Evolutionary conservation across 2,113 vertebrate genomes (phyloP), one percentile per base, ranked within the genome.

Genomic region (Cryptoleucopteryx plumbea): DNA sequence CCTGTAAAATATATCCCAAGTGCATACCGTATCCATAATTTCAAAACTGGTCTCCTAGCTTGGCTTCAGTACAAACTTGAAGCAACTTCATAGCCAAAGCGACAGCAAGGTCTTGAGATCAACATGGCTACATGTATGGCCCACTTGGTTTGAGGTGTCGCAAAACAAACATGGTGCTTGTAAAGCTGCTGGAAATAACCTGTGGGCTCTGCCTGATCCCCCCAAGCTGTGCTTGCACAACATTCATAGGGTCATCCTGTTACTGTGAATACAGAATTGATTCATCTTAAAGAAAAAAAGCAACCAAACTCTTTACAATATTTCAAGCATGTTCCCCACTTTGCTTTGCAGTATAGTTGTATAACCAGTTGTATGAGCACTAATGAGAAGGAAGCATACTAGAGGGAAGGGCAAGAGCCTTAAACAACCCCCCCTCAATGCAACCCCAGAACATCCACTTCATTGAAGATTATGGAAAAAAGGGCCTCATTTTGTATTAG

Each of bases 21-120:
- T 4, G 4, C 42, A 81, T 27, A 52, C 19, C 21, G 16, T 3
- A 61, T 0, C 36, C 3, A 1, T 26, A n/a, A 34, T 21, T 68
- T 87, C 43, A 79, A 62, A 89, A 73, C 34, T 18, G 56, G 45
- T 47, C 56, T 90, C 32, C 59, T 15, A 32, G 27, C 34, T 43
- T 66, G 36, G 62, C 52, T 78, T 38, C 50, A 52, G n/a, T 22
- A 78, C 50, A 82, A 63, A 43, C 50, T 12, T 31, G 45, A 80
- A 62, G 29, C 34, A 91, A 61, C 27, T 79, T 84, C 73, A 79
- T 2, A 82, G 14, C 11, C 52, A 6, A 75, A 91, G 22, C 62
- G 67, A 92, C 75, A 52, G 20, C 10, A 91, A 79, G 31, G 43
- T 56, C 66, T 75, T 38, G 21, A 19, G 48, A 73, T 82, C 73